These are phyloP conservation scores for Cranoglanis bouderius DNA, from an alignment of 2,113 vertebrate genomes.

Conservation along the genomic window DNA sequence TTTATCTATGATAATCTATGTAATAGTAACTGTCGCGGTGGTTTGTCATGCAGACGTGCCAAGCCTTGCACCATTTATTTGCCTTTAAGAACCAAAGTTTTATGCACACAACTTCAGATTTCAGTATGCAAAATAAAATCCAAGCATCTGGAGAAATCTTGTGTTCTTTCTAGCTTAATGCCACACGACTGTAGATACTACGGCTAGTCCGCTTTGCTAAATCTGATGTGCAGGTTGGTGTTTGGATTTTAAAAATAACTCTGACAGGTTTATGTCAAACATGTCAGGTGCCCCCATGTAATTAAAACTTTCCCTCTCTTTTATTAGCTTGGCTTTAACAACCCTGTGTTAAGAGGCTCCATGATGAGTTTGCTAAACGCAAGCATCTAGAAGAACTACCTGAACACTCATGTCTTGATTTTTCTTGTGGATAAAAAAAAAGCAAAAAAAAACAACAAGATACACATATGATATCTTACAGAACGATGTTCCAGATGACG, in stretches of 20 bases:
- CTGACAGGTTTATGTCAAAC: not conserved
- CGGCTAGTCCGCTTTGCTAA: not conserved
- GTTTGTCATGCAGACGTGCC: not conserved
- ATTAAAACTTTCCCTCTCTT: not conserved
- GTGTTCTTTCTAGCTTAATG: not conserved
- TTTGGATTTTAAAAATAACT: not conserved
- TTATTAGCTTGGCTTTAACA: slow-evolving; percentile 24
- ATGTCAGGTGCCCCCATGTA: not conserved
- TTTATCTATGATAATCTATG: not conserved
- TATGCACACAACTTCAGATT: not conserved
- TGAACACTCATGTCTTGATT: not conserved
- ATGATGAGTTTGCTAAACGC: not conserved
- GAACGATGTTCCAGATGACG: slow-evolving; percentile 8
- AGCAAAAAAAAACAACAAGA: not conserved
- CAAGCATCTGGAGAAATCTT: not conserved
- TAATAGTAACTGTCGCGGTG: not conserved
- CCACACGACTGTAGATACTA: not conserved
- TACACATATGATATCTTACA: not conserved
- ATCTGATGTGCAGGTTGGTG: not conserved
- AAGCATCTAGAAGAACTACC: not conserved
- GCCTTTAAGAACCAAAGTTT: not conserved
- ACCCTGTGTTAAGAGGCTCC: not conserved
- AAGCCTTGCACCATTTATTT: not conserved
- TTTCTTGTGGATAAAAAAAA: not conserved
- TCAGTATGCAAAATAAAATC: not conserved